A percentile compares a stretch with the other conserved stretches of the same genome.
Conservation (phyloP, 2,797 vertebrate species). For the Telmatherina bonti region DNA sequence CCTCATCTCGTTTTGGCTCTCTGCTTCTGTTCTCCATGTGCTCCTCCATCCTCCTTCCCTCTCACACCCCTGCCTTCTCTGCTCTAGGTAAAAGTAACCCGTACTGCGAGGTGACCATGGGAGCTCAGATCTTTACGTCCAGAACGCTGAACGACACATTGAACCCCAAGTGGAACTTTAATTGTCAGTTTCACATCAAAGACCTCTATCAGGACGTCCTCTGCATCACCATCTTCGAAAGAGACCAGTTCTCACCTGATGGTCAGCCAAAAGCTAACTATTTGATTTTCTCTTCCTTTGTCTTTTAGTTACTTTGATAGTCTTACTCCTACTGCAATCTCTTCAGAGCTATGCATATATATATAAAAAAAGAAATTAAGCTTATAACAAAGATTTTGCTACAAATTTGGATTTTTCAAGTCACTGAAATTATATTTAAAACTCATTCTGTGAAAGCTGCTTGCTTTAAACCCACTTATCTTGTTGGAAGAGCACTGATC, state of each 20-base stretch:
- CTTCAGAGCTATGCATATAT: background rate
- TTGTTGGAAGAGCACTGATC: too few species aligned
- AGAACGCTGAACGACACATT: constrained; percentile 91
- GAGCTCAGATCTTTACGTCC: constrained; percentile 93
- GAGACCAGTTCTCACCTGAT: constrained; percentile 95
- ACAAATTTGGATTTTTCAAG: background rate
- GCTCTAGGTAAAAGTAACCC: constrained; percentile 93
- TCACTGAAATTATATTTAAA: background rate
- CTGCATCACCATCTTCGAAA: constrained; percentile 93
- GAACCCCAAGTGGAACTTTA: constrained; percentile 98
- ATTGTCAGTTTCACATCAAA: constrained; percentile 97
- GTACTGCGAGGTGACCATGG: constrained; percentile 97
- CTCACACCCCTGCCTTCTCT: background rate
- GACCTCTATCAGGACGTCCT: constrained; percentile 97
- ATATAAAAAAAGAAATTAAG: background rate
- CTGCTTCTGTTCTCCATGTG: background rate
- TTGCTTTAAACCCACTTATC: too few species aligned
- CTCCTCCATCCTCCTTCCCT: background rate
- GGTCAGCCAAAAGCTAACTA: constrained; percentile 80
- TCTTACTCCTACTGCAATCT: background rate
- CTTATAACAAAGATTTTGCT: background rate
- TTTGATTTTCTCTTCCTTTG: background rate
- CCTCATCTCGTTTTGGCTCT: background rate
- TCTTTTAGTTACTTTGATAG: background rate
- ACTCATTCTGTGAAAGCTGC: background rate